Evolutionary conservation across 1,140 invertebrate species (phyloP).

Genomic region (Aphis gossypii): DNA sequence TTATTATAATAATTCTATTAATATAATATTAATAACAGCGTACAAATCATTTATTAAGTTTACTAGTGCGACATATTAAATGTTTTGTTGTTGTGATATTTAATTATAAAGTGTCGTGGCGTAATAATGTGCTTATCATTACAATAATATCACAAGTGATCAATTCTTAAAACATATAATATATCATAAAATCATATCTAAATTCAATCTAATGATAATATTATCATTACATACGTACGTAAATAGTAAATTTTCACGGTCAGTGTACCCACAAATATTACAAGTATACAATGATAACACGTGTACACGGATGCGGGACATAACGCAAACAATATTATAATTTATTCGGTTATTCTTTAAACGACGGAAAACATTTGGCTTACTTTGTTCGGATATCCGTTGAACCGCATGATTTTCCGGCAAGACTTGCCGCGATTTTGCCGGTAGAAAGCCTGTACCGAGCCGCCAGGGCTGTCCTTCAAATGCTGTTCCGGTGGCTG

Average conservation of each 20-base stretch:
- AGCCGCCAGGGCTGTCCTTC: slow-evolving; percentile 64
- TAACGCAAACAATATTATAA: background rate
- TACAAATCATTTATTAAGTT: background rate
- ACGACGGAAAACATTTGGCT: slow-evolving; percentile 59
- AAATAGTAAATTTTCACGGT: background rate
- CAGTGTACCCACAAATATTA: background rate
- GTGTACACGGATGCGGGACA: background rate
- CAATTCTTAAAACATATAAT: background rate
- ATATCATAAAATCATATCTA: too few relatives aligned
- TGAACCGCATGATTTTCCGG: slow-evolving; percentile 74
- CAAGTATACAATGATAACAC: background rate
- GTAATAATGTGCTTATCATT: background rate
- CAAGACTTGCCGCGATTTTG: slow-evolving; percentile 77
- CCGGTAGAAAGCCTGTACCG: slow-evolving; percentile 78
- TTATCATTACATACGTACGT: background rate
- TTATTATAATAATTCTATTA: too few relatives aligned
- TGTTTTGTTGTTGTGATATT: background rate
- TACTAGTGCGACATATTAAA: background rate
- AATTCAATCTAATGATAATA: background rate
- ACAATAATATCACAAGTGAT: background rate
- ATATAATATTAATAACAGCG: too few relatives aligned
- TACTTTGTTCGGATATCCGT: slow-evolving; percentile 76
- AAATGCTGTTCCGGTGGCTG: slow-evolving; percentile 57
- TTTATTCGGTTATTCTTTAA: background rate
- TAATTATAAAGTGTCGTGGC: background rate